phyloP scores from a whole-genome alignment of 1,140 invertebrate species.

The Drosophila subobscura region DNA sequence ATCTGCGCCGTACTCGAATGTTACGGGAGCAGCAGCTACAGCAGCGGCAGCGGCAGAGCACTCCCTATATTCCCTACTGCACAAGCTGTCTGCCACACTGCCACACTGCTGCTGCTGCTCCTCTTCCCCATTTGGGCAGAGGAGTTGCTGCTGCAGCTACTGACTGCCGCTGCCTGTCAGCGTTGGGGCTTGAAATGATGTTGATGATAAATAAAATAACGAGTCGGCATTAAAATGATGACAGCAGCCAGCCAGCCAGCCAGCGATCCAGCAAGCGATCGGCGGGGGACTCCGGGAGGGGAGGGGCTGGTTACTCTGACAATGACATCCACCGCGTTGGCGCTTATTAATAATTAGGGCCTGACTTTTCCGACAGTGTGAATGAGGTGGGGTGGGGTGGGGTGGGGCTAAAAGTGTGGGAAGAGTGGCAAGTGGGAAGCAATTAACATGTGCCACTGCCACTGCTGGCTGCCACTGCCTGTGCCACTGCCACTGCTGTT shows the following conservation, averaged over 20 bases:
- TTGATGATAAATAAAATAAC: constrained; percentile 81
- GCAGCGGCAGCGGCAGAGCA: constrained; percentile 29
- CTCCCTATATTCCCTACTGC: constrained; percentile 52
- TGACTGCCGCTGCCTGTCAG: constrained; percentile 67
- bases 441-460: constrained; percentile 28
- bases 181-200: constrained; percentile 68
- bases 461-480: constrained; percentile 13
- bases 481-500: constrained; percentile 15
- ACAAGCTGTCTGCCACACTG: not conserved
- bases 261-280: not conserved
- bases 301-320: constrained; percentile 27
- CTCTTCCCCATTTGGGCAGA: constrained; percentile 26
- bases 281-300: constrained; percentile 11
- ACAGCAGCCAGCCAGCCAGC: constrained; percentile 46
- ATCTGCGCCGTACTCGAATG: constrained; percentile 70
- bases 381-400: not conserved
- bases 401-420: too few relatives aligned
- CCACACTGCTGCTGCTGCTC: constrained; percentile 5
- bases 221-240: constrained; percentile 81
- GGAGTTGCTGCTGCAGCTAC: constrained; percentile 47
- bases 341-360: constrained; percentile 78
- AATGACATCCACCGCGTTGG: constrained; percentile 68
- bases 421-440: not conserved
- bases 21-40: constrained; percentile 52
- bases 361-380: constrained; percentile 48